Conservation (phyloP, 2,888 invertebrate genomes). For the Chrysotoxum bicinctum region DNA sequence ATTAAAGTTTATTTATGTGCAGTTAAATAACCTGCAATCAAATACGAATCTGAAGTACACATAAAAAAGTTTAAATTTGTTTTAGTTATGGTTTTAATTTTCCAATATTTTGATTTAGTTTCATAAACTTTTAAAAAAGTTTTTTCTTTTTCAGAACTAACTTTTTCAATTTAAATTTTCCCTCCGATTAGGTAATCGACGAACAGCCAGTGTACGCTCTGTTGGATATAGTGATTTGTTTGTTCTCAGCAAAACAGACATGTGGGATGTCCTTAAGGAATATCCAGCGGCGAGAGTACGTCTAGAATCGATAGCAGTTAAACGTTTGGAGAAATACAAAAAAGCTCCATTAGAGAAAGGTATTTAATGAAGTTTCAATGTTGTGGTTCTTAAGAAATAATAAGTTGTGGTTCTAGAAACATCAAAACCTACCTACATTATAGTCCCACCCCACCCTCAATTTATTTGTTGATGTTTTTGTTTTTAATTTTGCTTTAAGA, state of each 20-base stretch:
- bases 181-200: slow-evolving; percentile 88
- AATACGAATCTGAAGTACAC: not conserved
- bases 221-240: slow-evolving; percentile 99
- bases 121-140: not conserved
- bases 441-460: not conserved
- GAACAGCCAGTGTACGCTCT: slow-evolving; percentile 98
- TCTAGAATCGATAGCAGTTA: slow-evolving; percentile 98
- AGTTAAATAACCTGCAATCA: not conserved
- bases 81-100: not conserved
- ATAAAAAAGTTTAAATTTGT: not conserved
- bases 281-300: slow-evolving; percentile 96
- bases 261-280: slow-evolving; percentile 99
- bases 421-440: not conserved
- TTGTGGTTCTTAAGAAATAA: slow-evolving; percentile 10
- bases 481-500: no score
- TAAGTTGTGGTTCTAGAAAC: not conserved
- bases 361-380: slow-evolving; percentile 80
- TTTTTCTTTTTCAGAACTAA: not conserved
- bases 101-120: not conserved
- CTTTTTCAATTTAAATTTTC: not conserved
- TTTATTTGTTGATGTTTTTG: no score
- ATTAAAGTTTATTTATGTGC: no score
- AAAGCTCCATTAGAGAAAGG: slow-evolving; percentile 96
- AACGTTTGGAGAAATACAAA: slow-evolving; percentile 98
- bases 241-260: slow-evolving; percentile 99